Evolutionary conservation across 2,797 vertebrate genomes (phyloP), one percentile per base, ranked within the genome.

Genomic region (Acanthiza pusilla): DNA sequence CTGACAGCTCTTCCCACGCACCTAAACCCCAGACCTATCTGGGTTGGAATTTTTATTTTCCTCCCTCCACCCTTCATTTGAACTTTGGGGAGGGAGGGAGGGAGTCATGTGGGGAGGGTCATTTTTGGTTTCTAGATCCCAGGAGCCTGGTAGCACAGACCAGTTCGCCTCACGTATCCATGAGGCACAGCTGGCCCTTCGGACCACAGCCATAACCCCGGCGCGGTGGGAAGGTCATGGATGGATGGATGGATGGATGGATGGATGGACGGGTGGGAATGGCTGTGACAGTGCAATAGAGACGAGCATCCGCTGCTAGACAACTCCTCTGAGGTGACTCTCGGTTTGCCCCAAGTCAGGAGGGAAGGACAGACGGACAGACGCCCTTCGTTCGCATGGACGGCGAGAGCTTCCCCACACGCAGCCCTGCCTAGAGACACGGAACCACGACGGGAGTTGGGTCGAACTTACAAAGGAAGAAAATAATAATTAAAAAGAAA

Each of bases 241-340:
- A 86, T 2, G 83, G 70, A 68, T 4, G 15, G 36, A 36, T 36
- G 36, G 36, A 36, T 36, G 36, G 36, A 36, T 36, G 36, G 81
- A 67, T 10, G 48, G 91, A 65, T 3, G 25, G 77, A 76, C 5
- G 3, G 83, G 65, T 57, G 71, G 79, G 86, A 85, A 71, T 26
- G 90, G 96, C 95, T 96, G 94, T 95, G 96, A 96, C 86, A 92
- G 97, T 97, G 97, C 97, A 97, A 97, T 97, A 97, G 95, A 90
- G 94, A 94, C 0, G 57, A 96, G 90, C 90, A 86, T 93, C 96
- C 68, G 95, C 83, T 91, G 93, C 91, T 94, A 91, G 93, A 92
- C 89, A 91, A 95, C 68, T 93, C 90, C 94, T 63, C 86, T 71
- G 88, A 81, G 62, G 19, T 53, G 89, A 81, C 91, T 91, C 91